A percentile compares a stretch with the other conserved stretches of the same genome.
Conservation (phyloP, 1,140 invertebrate species). For the Papilio machaon region DNA sequence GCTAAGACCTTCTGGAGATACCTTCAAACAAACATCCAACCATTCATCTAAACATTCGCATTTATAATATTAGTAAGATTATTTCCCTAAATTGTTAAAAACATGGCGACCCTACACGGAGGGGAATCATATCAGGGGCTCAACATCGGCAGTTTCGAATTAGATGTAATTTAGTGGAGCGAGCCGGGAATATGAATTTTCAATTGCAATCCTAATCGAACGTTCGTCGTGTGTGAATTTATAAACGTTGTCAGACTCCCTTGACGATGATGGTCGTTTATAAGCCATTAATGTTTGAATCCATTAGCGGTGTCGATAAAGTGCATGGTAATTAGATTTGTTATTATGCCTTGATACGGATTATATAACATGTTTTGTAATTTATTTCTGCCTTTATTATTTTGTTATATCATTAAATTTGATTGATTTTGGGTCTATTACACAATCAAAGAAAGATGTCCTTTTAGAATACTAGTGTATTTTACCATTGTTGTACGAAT, state of each 20-base stretch:
- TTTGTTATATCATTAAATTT: neutral
- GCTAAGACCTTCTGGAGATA: too few relatives aligned
- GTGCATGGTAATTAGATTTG: slow-evolving; percentile 4
- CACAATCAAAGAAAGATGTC: too few relatives aligned
- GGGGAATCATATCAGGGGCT: neutral
- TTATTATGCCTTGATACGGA: slow-evolving; percentile 1
- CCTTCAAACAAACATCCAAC: too few relatives aligned
- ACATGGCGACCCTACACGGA: neutral
- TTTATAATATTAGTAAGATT: neutral
- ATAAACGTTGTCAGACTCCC: slow-evolving; percentile 5
- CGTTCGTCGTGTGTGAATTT: slow-evolving; percentile 13
- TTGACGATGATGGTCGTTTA: slow-evolving; percentile 1
- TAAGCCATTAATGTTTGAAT: neutral
- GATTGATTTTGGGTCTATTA: too few relatives aligned
- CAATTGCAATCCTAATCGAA: slow-evolving; percentile 23
- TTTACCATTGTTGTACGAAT: too few relatives aligned
- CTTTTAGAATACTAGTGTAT: too few relatives aligned
- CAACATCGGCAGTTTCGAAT: slow-evolving; percentile 10
- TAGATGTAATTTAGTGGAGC: slow-evolving; percentile 14
- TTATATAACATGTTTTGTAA: neutral
- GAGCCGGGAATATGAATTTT: slow-evolving; percentile 16
- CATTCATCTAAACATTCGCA: too few relatives aligned
- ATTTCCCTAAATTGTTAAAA: neutral
- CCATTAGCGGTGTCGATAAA: neutral
- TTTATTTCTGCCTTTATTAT: neutral